Percentiles rank a stretch among this genome's conserved stretches.
These are phyloP conservation scores for Erythrolamprus reginae DNA, from an alignment of 2,113 vertebrate species.

Conservation along the genomic window DNA sequence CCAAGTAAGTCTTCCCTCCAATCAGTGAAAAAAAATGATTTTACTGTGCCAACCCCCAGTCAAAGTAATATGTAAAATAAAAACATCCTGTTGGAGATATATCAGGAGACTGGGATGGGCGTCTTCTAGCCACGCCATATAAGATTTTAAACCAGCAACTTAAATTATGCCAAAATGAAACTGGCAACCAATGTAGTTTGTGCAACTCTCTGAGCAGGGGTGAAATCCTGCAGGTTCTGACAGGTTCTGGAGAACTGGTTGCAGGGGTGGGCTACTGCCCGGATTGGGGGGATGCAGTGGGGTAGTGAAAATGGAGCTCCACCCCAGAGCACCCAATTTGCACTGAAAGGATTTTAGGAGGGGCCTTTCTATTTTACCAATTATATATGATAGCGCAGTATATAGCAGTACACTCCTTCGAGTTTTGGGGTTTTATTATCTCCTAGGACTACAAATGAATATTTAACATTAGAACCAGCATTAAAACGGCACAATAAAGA, in stretches of 20 bases:
- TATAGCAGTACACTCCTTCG: background rate
- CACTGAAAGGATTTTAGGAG: no score
- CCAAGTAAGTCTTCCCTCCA: background rate
- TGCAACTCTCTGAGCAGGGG: background rate
- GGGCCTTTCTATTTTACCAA: background rate
- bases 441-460: background rate
- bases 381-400: background rate
- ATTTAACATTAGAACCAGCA: background rate
- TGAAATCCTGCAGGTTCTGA: no score
- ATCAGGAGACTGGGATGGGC: background rate
- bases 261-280: no score
- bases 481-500: background rate
- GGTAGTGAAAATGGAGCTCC: no score
- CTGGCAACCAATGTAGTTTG: background rate
- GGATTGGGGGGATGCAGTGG: no score
- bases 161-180: background rate
- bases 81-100: background rate
- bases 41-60: background rate
- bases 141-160: background rate
- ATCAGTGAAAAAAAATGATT: background rate
- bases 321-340: no score
- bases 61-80: background rate
- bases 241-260: no score
- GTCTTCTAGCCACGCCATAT: background rate
- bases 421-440: background rate